These are phyloP conservation scores for Gopherus flavomarginatus DNA, from an alignment of 2,113 vertebrate genomes.

Conservation along the genomic window DNA sequence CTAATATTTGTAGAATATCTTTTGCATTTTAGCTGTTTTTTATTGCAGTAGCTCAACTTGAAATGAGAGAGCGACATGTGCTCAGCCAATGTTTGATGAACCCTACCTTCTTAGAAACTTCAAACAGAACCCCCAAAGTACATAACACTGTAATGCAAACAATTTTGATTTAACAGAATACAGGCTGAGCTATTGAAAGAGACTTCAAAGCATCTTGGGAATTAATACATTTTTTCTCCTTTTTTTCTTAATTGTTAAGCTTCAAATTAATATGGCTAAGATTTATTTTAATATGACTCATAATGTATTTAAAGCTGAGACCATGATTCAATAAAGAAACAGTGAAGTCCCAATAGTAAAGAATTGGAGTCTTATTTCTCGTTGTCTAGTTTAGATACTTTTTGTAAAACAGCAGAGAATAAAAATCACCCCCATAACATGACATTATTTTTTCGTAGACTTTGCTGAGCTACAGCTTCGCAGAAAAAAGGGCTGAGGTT, in stretches of 20 bases:
- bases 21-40: neutral
- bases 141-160: neutral
- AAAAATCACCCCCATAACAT: neutral
- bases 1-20: neutral
- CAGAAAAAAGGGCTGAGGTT: neutral
- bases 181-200: neutral
- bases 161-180: neutral
- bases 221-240: neutral
- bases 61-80: neutral
- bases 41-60: neutral
- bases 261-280: slow-evolving; percentile 19
- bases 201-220: neutral
- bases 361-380: neutral
- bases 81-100: neutral
- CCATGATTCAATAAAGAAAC: neutral
- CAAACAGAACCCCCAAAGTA: neutral
- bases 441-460: accelerated
- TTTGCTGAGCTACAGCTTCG: neutral
- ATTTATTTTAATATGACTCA: neutral
- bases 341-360: neutral
- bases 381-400: neutral
- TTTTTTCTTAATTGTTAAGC: neutral
- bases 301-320: neutral
- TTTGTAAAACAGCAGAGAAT: neutral
- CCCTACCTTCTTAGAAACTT: neutral